Conservation (phyloP, 2,888 invertebrate species). For the Gastracanthus pulcherrimus region DNA sequence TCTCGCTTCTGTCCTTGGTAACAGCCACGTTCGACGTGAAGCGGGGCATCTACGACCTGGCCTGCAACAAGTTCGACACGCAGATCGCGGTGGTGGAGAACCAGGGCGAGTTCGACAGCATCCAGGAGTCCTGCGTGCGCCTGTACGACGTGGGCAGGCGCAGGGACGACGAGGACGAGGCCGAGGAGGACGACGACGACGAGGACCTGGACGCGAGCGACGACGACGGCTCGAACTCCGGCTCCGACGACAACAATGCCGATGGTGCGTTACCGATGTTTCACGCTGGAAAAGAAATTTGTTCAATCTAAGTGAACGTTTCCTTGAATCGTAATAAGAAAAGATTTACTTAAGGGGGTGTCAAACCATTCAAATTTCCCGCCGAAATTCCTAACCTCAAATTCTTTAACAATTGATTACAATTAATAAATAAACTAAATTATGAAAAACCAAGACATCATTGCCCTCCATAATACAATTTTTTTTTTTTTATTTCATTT, state of each 20-base stretch:
- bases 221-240: slow-evolving; percentile 79
- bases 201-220: slow-evolving; percentile 82
- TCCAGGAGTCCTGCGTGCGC: slow-evolving; percentile 93
- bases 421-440: too few species aligned
- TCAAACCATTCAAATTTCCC: too few species aligned
- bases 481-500: too few species aligned
- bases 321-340: too few species aligned
- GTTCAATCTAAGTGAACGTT: too few species aligned
- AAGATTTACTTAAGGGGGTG: too few species aligned
- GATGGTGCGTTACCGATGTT: slow-evolving; percentile 74
- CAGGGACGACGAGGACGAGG: slow-evolving; percentile 93
- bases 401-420: too few species aligned
- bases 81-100: slow-evolving; percentile 96
- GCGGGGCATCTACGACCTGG: slow-evolving; percentile 91
- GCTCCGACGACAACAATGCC: slow-evolving; percentile 77
- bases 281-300: too few species aligned
- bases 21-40: slow-evolving; percentile 96
- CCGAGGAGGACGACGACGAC: slow-evolving; percentile 84
- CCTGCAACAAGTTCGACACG: slow-evolving; percentile 90
- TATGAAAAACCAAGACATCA: too few species aligned
- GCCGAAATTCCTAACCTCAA: not conserved
- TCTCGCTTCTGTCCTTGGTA: too few species aligned
- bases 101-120: slow-evolving; percentile 88
- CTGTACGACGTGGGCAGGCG: slow-evolving; percentile 95
- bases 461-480: too few species aligned